phyloP scores from a whole-genome alignment of 1,140 invertebrate genomes.

The Zophobas atratus region DNA sequence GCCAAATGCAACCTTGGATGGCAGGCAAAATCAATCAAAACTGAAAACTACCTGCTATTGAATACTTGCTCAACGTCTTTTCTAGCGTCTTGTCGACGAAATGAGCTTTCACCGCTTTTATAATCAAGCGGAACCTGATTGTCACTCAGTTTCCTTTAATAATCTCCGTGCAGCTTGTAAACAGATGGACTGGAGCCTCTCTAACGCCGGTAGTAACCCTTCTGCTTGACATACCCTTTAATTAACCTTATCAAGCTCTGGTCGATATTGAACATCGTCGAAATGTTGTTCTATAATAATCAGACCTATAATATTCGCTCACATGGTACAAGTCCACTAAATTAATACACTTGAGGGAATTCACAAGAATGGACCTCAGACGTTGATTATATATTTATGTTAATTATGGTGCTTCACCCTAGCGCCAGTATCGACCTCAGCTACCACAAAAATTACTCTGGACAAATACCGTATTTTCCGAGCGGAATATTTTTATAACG shows the following conservation, averaged over 20 bases:
- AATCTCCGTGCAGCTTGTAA: background rate
- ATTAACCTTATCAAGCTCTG: constrained; percentile 17
- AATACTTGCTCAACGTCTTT: background rate
- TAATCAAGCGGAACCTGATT: background rate
- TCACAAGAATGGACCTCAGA: background rate
- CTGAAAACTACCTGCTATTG: constrained; percentile 15
- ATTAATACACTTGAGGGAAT: background rate
- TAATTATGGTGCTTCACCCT: background rate
- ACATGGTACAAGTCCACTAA: too few relatives aligned
- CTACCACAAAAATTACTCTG: too few relatives aligned
- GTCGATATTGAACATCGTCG: constrained; percentile 1
- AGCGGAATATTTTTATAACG: too few relatives aligned
- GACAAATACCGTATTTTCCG: too few relatives aligned
- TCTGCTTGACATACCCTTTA: constrained; percentile 13
- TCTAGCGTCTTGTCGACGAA: background rate
- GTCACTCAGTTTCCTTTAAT: constrained; percentile 13
- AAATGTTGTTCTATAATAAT: background rate
- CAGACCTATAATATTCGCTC: background rate
- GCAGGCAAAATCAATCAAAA: constrained; percentile 24
- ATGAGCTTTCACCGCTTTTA: background rate
- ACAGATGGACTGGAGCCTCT: constrained; percentile 5
- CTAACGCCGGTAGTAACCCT: constrained; percentile 3
- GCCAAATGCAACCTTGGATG: constrained; percentile 6
- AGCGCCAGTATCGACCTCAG: too few relatives aligned
- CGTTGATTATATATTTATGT: background rate